Conservation (phyloP, 1,140 invertebrate genomes). For the Anastatus disparis region DNA sequence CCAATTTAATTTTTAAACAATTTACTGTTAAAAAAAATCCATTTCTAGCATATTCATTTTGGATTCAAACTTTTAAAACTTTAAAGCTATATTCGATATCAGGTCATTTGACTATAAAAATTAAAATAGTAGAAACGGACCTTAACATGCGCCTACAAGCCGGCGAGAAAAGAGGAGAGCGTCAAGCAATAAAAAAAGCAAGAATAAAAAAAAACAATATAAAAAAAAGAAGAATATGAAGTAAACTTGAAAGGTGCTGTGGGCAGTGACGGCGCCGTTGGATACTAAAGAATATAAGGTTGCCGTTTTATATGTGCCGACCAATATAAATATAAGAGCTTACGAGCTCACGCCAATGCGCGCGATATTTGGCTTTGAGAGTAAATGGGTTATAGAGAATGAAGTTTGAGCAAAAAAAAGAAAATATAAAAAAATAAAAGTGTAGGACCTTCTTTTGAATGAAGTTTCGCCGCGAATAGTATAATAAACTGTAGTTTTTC, state of each 20-base stretch:
- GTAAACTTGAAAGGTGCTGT: conserved; percentile 21
- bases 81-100: too few species aligned
- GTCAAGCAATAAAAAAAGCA: not conserved
- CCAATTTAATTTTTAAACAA: too few species aligned
- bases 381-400: too few species aligned
- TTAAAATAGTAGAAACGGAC: too few species aligned
- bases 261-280: conserved; percentile 14
- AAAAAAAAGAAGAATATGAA: not conserved
- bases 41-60: too few species aligned
- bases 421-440: not conserved
- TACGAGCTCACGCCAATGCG: conserved; percentile 49
- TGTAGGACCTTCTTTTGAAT: not conserved
- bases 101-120: too few species aligned
- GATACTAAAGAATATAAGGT: conserved; percentile 50
- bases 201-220: conserved; percentile 6
- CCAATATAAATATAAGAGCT: conserved; percentile 56
- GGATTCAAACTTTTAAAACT: too few species aligned
- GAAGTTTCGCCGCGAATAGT: not conserved
- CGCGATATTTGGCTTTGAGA: conserved; percentile 12
- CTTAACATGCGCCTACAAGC: not conserved
- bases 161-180: not conserved
- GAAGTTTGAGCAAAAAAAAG: not conserved
- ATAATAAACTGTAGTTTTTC: conserved; percentile 25
- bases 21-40: too few species aligned
- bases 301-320: conserved; percentile 55